These are phyloP conservation scores for Apamea crenata DNA, from an alignment of 2,888 invertebrate species.

Conservation along the genomic window DNA sequence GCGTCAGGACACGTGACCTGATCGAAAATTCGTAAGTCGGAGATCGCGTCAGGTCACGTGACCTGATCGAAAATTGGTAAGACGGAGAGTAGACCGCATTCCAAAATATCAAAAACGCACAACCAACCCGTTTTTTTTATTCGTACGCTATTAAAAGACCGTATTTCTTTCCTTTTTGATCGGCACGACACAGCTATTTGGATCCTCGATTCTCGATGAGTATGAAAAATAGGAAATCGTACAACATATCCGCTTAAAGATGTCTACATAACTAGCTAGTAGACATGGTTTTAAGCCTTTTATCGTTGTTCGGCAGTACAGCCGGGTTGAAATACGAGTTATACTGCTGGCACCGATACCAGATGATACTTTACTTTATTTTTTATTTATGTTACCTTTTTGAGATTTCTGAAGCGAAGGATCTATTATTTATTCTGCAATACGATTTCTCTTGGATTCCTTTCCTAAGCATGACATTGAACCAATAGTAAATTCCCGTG, in stretches of 20 bases:
- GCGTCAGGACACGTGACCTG: too few species aligned
- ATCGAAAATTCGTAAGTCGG: too few species aligned
- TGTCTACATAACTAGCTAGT: conserved; percentile 69
- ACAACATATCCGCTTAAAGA: conserved; percentile 63
- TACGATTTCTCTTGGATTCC: not conserved
- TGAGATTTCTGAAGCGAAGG: not conserved
- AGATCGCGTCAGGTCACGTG: too few species aligned
- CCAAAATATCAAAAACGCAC: too few species aligned
- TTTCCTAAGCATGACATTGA: not conserved
- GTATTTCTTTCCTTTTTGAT: not conserved
- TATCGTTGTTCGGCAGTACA: conserved; percentile 79
- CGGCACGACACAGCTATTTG: not conserved
- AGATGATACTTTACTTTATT: conserved; percentile 61
- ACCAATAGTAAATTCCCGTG: not conserved
- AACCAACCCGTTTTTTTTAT: too few species aligned
- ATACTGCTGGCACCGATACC: conserved; percentile 68
- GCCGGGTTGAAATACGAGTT: conserved; percentile 75
- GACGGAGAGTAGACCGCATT: too few species aligned
- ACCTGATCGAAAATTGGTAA: too few species aligned
- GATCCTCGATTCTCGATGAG: not conserved
- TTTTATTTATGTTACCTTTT: conserved; percentile 33
- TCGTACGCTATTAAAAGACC: not conserved
- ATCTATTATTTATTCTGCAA: not conserved
- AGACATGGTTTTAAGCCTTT: conserved; percentile 79
- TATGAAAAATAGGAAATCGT: conserved; percentile 30